Evolutionary conservation across 2,113 vertebrate genomes (phyloP).

Genomic region (Corythoichthys haematopterus): DNA sequence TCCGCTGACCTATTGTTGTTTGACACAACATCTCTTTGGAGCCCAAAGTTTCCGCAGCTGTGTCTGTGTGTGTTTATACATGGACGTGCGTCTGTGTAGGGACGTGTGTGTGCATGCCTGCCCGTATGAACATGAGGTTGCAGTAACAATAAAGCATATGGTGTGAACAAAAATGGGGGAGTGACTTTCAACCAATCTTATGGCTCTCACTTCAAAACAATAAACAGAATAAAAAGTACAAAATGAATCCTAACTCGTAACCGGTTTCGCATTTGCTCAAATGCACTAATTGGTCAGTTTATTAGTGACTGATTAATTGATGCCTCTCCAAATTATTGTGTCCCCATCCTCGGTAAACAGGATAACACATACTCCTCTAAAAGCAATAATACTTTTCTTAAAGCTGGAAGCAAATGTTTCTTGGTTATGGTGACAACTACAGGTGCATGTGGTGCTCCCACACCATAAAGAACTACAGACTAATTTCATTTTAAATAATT

Average conservation of each 20-base stretch:
- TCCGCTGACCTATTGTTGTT: conserved; percentile 29
- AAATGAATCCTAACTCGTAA: background rate
- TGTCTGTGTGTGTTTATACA: conserved; percentile 8
- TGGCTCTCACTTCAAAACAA: background rate
- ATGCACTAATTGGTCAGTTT: background rate
- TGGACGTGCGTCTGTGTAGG: background rate
- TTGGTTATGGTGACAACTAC: background rate
- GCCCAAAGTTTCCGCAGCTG: conserved; percentile 35
- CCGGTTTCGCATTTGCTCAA: background rate
- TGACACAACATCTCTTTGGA: conserved; percentile 29
- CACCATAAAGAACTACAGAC: no score
- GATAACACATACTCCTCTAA: background rate
- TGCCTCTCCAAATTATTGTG: background rate
- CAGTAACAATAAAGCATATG: background rate
- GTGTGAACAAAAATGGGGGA: background rate
- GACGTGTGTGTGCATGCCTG: no score
- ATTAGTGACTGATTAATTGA: background rate
- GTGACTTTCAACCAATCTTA: background rate
- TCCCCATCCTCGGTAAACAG: background rate
- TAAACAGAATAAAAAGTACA: background rate
- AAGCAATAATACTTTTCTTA: conserved; percentile 10
- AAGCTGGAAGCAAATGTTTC: conserved; percentile 19
- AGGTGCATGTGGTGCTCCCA: no score
- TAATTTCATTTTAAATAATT: no score
- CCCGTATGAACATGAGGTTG: background rate